A percentile compares a stretch with the other conserved stretches of the same genome.
phyloP scores from a whole-genome alignment of 2,888 invertebrate genomes.

The Aphodius sticticus region DNA sequence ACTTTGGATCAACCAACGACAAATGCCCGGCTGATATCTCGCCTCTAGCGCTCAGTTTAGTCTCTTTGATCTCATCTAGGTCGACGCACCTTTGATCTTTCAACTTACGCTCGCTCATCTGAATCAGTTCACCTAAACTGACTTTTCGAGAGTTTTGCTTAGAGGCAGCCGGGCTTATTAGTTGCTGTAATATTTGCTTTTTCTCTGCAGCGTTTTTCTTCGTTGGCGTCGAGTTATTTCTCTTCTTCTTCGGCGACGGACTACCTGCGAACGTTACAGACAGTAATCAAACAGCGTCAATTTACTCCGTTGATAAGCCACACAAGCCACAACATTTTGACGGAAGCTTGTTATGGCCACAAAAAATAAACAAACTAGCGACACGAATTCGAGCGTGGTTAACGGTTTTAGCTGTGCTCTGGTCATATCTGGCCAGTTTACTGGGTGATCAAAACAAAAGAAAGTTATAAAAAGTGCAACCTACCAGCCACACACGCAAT shows the following conservation, averaged over 20 bases:
- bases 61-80: slow-evolving; percentile 61
- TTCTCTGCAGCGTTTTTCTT: slow-evolving; percentile 79
- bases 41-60: slow-evolving; percentile 61
- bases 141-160: slow-evolving; percentile 70
- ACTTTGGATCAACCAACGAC: slow-evolving; percentile 71
- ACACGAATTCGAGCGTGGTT: slow-evolving; percentile 5
- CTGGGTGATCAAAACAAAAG: slow-evolving; percentile 32
- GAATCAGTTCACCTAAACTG: slow-evolving; percentile 77
- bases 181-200: slow-evolving; percentile 79
- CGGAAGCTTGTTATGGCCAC: slow-evolving; percentile 27
- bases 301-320: neutral
- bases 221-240: slow-evolving; percentile 81
- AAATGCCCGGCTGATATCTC: slow-evolving; percentile 63
- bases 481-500: slow-evolving; percentile 63
- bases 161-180: slow-evolving; percentile 73
- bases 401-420: slow-evolving; percentile 27
- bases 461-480: slow-evolving; percentile 53
- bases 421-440: slow-evolving; percentile 15
- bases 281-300: slow-evolving; percentile 4
- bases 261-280: slow-evolving; percentile 64
- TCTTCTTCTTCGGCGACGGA: slow-evolving; percentile 79
- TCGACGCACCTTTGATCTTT: slow-evolving; percentile 40
- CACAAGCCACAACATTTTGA: slow-evolving; percentile 28
- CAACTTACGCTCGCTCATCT: slow-evolving; percentile 70
- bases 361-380: slow-evolving; percentile 5